Percentiles rank a stretch among this genome's conserved stretches.
Conservation (phyloP, 1,140 invertebrate genomes). For the Cherax quadricarinatus region DNA sequence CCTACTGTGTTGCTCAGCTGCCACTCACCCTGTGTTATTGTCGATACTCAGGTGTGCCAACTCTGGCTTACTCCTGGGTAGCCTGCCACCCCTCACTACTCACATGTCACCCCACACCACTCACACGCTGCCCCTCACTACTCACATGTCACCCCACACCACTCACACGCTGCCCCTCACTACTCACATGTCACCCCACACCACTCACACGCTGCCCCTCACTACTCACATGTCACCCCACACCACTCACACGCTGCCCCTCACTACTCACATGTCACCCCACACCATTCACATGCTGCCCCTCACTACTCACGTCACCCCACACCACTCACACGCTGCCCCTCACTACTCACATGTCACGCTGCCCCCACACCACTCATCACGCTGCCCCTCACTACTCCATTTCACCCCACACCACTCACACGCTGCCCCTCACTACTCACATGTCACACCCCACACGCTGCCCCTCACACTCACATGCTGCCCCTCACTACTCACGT, state of each 20-base stretch:
- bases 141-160: background rate
- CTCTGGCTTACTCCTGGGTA: background rate
- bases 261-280: too few relatives aligned
- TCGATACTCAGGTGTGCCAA: conserved; percentile 17
- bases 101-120: background rate
- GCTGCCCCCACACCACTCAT: background rate
- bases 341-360: background rate
- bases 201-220: too few relatives aligned
- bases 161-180: background rate
- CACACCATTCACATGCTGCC: too few relatives aligned
- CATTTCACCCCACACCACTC: background rate
- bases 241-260: too few relatives aligned
- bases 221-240: too few relatives aligned
- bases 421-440: background rate
- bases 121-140: background rate
- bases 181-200: too few relatives aligned
- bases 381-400: background rate
- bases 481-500: too few relatives aligned
- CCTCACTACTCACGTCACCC: background rate
- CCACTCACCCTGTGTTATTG: conserved; percentile 10
- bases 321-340: background rate
- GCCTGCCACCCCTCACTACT: background rate
- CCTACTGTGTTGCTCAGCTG: background rate
- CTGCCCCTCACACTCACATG: too few relatives aligned
- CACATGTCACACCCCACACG: background rate